Evolutionary conservation across 2,797 vertebrate genomes (phyloP), one percentile per base, ranked within the genome.

Genomic region (Adrianichthys oophorus): DNA sequence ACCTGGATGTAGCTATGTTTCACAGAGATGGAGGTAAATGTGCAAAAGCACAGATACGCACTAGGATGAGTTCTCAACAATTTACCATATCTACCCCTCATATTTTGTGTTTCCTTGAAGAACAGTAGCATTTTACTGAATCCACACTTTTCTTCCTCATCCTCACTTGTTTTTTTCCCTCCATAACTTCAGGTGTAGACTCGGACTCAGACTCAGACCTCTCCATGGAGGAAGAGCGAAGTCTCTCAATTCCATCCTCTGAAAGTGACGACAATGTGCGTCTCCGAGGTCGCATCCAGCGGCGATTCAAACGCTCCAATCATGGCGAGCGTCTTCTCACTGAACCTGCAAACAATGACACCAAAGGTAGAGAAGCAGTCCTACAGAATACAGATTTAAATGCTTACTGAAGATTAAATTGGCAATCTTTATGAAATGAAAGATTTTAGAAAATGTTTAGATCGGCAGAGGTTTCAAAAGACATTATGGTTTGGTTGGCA

Each of bases 1-100:
- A 99, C 86, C 93, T 99, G 1, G 97, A 98, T 0, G 94, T 98
- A 52, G 97, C 97, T 67, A 98, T 98, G 95, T 99, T 99, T 77
- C 97, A 99, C 84, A 92, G 96, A 56, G 95, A 99, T 16, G 94
- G 92, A 95, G 96, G 95, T 98, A 79, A 68, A 70, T 48, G 56
- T 45, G 24, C 37, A 52, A 41, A 5, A 5, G 48, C 5, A 7
- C 15, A 41, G 7, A 41, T 40, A 59, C 15, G 49, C 45, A 43
- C 21, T 6, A 61, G 17, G 12, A 18, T 21, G n/a, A 1, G 42
- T 42, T 62, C 26, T 18, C n/a, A 13, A 14, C 15, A 24, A 17
- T 7, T 2, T 7, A 55, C 8, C 7, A 19, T 43, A 0, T n/a
- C n/a, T 13, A 10, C 43, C n/a, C 4, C 15, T 46, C 16, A 21